phyloP scores from a whole-genome alignment of 2,113 vertebrate genomes.

The Bagarius yarrelli region DNA sequence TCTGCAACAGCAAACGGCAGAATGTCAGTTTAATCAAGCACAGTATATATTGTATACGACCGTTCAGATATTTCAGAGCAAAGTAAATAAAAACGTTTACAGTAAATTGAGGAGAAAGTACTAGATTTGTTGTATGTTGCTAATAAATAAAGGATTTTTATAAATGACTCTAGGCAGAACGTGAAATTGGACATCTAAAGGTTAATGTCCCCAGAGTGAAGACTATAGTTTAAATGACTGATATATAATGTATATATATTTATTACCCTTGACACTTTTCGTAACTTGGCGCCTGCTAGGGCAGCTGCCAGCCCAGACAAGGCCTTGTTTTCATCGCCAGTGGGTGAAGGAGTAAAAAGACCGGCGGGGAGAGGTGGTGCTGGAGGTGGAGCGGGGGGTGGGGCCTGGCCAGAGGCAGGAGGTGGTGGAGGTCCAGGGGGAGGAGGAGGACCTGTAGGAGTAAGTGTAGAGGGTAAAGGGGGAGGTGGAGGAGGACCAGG shows the following conservation, averaged over 20 bases:
- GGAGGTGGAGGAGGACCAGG: constrained; percentile 77
- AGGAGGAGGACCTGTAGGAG: constrained; percentile 65
- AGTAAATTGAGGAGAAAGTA: not conserved
- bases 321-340: constrained; percentile 82
- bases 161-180: too few species aligned
- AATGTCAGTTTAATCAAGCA: not conserved
- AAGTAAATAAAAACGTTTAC: not conserved
- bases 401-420: constrained; percentile 73
- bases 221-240: not conserved
- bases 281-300: constrained; percentile 91
- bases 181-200: not conserved
- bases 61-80: not conserved
- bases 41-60: not conserved
- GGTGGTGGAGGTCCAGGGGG: constrained; percentile 78
- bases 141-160: not conserved
- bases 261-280: constrained; percentile 92
- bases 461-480: constrained; percentile 68
- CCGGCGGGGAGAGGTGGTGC: constrained; percentile 87
- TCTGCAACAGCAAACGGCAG: constrained; percentile 63
- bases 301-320: constrained; percentile 89
- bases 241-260: not conserved
- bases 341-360: constrained; percentile 75
- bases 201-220: not conserved
- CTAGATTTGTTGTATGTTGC: not conserved
- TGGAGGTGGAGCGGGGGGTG: constrained; percentile 74